Base-by-base conservation (phyloP, 2,888 invertebrate species). In the Caenorhabditis virilis region DNA sequence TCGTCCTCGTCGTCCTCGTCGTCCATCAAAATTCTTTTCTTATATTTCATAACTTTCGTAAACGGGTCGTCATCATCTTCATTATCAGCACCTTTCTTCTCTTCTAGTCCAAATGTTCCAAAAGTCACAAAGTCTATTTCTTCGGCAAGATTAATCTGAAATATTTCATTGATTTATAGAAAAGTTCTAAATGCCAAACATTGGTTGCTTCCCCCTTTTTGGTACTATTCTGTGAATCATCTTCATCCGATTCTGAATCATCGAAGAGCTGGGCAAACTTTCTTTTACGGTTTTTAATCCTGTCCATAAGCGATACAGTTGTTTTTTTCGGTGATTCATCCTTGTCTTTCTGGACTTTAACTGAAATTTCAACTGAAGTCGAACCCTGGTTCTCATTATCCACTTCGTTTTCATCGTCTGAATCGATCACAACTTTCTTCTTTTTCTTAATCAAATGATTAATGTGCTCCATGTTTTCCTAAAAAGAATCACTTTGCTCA, bases 391-490 rank as follows among this genome's bases (percentile, higher is more conserved):
- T 35, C 30, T 47, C 30, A 3, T 42, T 6, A 39, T 48, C 26
- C 7, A 51, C 51, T 43, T 53, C 52, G 9, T 53, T 53, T n/a
- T 59, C 61, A n/a, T 69, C 66, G 47, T 70, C 70, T 7, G 70
- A 70, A 11, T 57, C 53, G 45, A 66, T 4, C 2, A 66, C 38
- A 2, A 49, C 46, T 38, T 51, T 56, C 30, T 42, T 42, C 27
- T 53, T 61, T 57, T 60, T 62, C 16, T 55, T 61, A n/a, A n/a
- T 30, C 20, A 30, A 30, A 30, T 30, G 30, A 30, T 30, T 30
- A 9, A 6, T 9, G 30, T 30, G 13, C 6, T 9, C 30, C 30
- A 30, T 9, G 13, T 30, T 30, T 30, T 30, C 13, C 13, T 30
- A 13, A 30, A 30, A 6, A 30, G 13, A 30, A 30, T 13, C 6